These are phyloP conservation scores for Tillus elongatus DNA, from an alignment of 2,888 invertebrate genomes.

Conservation along the genomic window DNA sequence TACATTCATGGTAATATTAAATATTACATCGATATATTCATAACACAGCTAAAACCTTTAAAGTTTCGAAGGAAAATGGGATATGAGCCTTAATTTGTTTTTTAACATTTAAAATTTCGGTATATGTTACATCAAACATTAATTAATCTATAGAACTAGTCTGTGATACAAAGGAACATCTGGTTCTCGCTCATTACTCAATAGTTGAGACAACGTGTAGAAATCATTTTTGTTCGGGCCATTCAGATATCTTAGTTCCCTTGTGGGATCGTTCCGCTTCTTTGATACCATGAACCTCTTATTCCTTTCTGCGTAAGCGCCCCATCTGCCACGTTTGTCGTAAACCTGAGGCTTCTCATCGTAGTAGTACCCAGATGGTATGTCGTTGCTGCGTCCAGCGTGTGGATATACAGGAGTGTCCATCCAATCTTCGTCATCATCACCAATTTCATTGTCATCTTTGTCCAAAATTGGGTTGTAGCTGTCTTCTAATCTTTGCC, in stretches of 20 bases:
- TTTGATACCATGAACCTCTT: constrained; percentile 57
- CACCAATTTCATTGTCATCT: constrained; percentile 46
- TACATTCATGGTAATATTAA: no score
- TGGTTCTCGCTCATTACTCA: constrained; percentile 46
- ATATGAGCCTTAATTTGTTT: constrained; percentile 7
- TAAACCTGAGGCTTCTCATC: constrained; percentile 26
- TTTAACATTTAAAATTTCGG: not conserved
- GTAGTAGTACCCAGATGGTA: constrained; percentile 28
- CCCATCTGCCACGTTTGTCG: constrained; percentile 28
- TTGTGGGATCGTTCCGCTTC: constrained; percentile 42
- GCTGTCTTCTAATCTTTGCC: constrained; percentile 45
- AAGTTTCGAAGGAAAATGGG: constrained; percentile 16
- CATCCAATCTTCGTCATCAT: constrained; percentile 50
- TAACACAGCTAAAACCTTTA: constrained; percentile 21
- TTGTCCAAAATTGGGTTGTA: constrained; percentile 43
- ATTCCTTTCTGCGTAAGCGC: constrained; percentile 30
- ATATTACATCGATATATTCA: constrained; percentile 18
- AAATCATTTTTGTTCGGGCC: constrained; percentile 47
- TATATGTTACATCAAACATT: not conserved
- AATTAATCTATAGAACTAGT: constrained; percentile 47
- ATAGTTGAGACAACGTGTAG: constrained; percentile 51
- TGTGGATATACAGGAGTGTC: constrained; percentile 50
- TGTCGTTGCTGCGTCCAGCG: constrained; percentile 37
- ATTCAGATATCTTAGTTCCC: constrained; percentile 37
- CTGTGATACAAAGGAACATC: constrained; percentile 53